Percentiles rank a stretch among this genome's conserved stretches.
Evolutionary conservation across 2,113 vertebrate genomes (phyloP).

Genomic region (Hydropotes inermis): DNA sequence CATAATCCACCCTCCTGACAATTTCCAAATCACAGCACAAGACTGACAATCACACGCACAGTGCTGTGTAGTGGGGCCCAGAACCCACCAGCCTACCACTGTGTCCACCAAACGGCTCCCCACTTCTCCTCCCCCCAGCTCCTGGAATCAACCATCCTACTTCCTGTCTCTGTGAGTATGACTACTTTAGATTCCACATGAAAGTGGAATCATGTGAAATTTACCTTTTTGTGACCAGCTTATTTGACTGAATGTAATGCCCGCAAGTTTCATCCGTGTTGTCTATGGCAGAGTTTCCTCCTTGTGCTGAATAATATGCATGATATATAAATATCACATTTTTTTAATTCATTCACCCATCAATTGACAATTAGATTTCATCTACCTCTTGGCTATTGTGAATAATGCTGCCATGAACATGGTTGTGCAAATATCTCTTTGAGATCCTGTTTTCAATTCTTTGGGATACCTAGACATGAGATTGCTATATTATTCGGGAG

Average conservation of each 20-base stretch:
- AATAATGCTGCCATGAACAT: background rate
- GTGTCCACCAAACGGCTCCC: accelerated
- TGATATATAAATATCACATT: background rate
- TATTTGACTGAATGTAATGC: background rate
- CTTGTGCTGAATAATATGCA: background rate
- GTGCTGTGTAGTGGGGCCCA: background rate
- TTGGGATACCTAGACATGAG: background rate
- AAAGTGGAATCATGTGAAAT: too few relatives aligned
- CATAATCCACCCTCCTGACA: background rate
- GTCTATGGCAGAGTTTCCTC: background rate
- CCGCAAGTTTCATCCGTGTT: background rate
- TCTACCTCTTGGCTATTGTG: background rate
- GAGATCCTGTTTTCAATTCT: background rate
- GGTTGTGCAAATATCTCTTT: background rate
- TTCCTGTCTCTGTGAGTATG: background rate
- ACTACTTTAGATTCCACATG: background rate
- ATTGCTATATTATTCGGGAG: background rate
- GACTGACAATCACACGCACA: too few relatives aligned
- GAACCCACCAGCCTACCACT: background rate
- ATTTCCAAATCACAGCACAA: background rate
- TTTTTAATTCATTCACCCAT: background rate
- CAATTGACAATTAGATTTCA: background rate
- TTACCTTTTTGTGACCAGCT: background rate
- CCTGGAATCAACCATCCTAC: too few relatives aligned
- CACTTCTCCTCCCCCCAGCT: accelerated